Percentiles rank a stretch among this genome's conserved stretches.
These are phyloP conservation scores for Intellagama lesueurii DNA, from an alignment of 2,797 vertebrate species.

Conservation along the genomic window DNA sequence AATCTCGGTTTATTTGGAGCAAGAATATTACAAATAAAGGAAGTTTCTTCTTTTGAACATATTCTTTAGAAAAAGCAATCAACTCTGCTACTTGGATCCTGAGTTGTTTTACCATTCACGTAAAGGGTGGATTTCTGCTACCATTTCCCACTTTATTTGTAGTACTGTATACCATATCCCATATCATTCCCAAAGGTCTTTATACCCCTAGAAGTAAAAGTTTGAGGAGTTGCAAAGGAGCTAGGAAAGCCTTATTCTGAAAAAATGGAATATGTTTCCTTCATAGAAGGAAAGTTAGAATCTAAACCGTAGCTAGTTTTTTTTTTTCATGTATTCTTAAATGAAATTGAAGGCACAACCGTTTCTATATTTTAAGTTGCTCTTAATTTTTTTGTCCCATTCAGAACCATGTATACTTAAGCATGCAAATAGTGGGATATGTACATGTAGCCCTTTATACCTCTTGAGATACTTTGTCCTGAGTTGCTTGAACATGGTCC, in stretches of 20 bases:
- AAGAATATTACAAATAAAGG: background rate
- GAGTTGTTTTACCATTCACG: no score
- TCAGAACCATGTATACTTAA: background rate
- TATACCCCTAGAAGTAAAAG: background rate
- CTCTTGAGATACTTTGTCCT: no score
- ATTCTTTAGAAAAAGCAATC: background rate
- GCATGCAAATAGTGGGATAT: no score
- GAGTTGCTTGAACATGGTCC: no score
- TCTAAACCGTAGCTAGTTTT: background rate
- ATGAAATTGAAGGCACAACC: background rate
- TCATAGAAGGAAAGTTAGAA: background rate
- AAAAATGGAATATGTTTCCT: background rate
- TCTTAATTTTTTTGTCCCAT: background rate
- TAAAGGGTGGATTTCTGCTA: background rate
- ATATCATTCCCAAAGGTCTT: background rate
- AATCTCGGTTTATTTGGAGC: background rate
- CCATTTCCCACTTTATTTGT: background rate
- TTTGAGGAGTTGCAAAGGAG: background rate
- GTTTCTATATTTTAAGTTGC: background rate
- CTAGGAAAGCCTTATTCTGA: background rate
- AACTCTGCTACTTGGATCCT: background rate
- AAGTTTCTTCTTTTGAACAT: background rate
- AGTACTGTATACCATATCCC: background rate
- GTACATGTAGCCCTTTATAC: no score
- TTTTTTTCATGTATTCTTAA: background rate